These are phyloP conservation scores for Limnothrissa miodon DNA, from an alignment of 2,113 vertebrate species.

Conservation along the genomic window DNA sequence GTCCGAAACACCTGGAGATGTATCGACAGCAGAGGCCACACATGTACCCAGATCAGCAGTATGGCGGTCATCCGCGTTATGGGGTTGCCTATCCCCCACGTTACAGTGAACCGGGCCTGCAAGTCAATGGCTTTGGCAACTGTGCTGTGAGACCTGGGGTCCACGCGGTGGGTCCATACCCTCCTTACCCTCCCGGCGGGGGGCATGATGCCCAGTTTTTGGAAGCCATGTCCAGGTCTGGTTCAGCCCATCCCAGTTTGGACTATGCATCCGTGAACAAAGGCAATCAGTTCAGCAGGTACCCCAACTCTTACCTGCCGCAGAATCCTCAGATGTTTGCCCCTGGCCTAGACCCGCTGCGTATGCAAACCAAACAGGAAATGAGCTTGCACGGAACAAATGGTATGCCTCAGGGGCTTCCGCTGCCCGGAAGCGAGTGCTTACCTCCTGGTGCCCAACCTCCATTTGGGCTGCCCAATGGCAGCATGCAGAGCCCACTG, in stretches of 20 bases:
- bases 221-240: constrained; percentile 72
- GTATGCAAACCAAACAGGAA: constrained; percentile 79
- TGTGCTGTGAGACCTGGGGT: constrained; percentile 72
- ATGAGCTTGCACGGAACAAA: constrained; percentile 67
- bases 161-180: constrained; percentile 72
- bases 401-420: constrained; percentile 73
- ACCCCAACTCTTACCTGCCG: constrained; percentile 70
- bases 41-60: constrained; percentile 83
- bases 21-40: constrained; percentile 81
- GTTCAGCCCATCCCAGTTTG: constrained; percentile 63
- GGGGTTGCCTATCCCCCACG: constrained; percentile 81
- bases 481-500: constrained; percentile 58
- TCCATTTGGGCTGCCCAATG: constrained; percentile 65
- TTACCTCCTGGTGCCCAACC: constrained; percentile 57
- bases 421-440: constrained; percentile 71
- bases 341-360: constrained; percentile 73
- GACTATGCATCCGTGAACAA: constrained; percentile 76
- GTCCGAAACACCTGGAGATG: constrained; percentile 81
- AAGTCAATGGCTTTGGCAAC: constrained; percentile 80
- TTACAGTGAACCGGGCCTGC: constrained; percentile 79
- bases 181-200: constrained; percentile 70
- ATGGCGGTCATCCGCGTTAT: constrained; percentile 75
- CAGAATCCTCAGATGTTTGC: constrained; percentile 69
- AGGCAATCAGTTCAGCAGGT: constrained; percentile 74
- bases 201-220: constrained; percentile 74